A percentile compares a stretch with the other conserved stretches of the same genome.
Evolutionary conservation across 30 jellyfish, hydroid and myxozoan species (phyloP).

Genomic region (Aurelia sp.): DNA sequence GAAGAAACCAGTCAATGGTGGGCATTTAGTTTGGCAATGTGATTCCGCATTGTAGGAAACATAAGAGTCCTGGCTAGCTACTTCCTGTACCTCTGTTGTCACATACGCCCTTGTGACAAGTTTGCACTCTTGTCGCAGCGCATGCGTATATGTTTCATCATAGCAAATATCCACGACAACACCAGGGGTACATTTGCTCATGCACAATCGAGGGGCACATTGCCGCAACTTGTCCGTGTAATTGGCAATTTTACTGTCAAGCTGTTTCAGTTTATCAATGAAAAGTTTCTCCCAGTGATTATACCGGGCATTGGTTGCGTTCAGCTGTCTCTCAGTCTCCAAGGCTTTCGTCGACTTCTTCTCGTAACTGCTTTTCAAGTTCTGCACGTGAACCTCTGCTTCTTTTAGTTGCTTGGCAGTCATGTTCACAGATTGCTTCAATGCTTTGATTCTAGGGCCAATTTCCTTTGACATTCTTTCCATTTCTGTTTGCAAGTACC

Average conservation of each 20-base stretch:
- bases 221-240: conserved; percentile 40
- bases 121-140: conserved; percentile 31
- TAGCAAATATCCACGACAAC: conserved; percentile 35
- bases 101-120: conserved; percentile 15
- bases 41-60: conserved; percentile 1
- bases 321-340: neutral
- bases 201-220: conserved; percentile 73
- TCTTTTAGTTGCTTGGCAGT: conserved; percentile 1
- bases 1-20: conserved; percentile 78
- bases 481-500: conserved; percentile 11
- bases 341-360: neutral
- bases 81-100: conserved; percentile 18
- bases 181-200: conserved; percentile 70
- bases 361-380: neutral
- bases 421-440: conserved; percentile 23
- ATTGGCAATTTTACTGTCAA: conserved; percentile 29
- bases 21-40: conserved; percentile 63
- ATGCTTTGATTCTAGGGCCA: neutral
- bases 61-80: conserved; percentile 12
- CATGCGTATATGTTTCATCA: conserved; percentile 37
- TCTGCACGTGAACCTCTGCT: too few relatives aligned
- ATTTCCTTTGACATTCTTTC: conserved; percentile 5
- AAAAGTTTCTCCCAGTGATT: neutral
- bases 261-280: neutral
- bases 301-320: neutral